Conservation (phyloP, 2,888 invertebrate genomes). For the Phymatocera aterrima region DNA sequence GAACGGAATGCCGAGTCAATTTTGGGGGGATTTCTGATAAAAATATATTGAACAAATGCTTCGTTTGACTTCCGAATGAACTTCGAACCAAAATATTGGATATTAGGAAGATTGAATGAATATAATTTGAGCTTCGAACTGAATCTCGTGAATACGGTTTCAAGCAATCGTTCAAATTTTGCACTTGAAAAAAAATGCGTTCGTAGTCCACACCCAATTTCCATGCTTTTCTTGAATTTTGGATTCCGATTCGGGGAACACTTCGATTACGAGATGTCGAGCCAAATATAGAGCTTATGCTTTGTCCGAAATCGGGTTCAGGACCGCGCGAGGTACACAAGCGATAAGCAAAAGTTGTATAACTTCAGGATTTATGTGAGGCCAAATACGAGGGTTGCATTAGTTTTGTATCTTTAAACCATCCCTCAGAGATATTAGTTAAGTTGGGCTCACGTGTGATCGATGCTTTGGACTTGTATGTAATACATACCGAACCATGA, state of each 20-base stretch:
- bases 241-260: background rate
- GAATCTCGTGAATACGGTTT: too few species aligned
- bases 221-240: background rate
- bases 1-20: too few species aligned
- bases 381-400: conserved; percentile 12
- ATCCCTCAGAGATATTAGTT: conserved; percentile 28
- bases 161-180: too few species aligned
- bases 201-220: background rate
- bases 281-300: background rate
- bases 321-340: background rate
- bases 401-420: conserved; percentile 28
- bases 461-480: background rate
- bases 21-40: too few species aligned
- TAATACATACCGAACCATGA: too few species aligned
- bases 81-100: too few species aligned
- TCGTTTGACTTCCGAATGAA: too few species aligned
- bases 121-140: too few species aligned
- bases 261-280: background rate
- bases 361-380: conserved; percentile 30
- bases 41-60: too few species aligned
- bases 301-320: background rate
- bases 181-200: background rate
- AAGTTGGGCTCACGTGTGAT: conserved; percentile 10
- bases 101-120: too few species aligned
- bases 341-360: conserved; percentile 36